phyloP scores from a whole-genome alignment of 1,140 invertebrate genomes.

The Parapsyche elsis region DNA sequence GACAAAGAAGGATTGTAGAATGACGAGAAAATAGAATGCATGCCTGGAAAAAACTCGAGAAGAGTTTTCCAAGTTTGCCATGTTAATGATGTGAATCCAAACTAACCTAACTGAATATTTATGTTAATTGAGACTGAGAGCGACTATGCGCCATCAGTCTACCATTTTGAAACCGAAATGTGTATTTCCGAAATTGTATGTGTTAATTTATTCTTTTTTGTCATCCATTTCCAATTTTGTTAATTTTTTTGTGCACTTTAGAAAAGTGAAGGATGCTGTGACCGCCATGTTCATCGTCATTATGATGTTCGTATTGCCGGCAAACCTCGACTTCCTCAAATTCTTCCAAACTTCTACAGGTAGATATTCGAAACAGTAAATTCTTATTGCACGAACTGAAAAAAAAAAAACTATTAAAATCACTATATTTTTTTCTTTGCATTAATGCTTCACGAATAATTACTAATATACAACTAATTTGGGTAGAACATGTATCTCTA shows the following conservation, averaged over 20 bases:
- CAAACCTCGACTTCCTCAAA: constrained; percentile 79
- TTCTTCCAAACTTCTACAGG: constrained; percentile 68
- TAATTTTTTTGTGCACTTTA: constrained; percentile 59
- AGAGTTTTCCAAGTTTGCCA: too few species aligned
- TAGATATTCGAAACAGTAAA: constrained; percentile 29
- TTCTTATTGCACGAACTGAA: constrained; percentile 33
- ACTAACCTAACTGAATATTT: too few species aligned
- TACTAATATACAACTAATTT: constrained; percentile 40
- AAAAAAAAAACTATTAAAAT: constrained; percentile 1
- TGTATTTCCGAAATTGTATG: too few species aligned
- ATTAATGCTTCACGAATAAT: constrained; percentile 41
- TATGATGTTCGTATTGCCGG: constrained; percentile 83
- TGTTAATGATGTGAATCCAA: too few species aligned
- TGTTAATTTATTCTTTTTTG: too few species aligned
- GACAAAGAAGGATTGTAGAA: too few species aligned
- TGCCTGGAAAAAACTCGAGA: too few species aligned
- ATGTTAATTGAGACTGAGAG: too few species aligned
- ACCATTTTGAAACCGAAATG: too few species aligned
- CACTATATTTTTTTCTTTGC: constrained; percentile 35
- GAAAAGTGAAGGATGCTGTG: constrained; percentile 83
- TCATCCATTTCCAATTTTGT: neutral
- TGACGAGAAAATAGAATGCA: too few species aligned
- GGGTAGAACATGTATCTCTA: constrained; percentile 25
- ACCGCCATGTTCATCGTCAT: constrained; percentile 84
- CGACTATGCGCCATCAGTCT: too few species aligned